Evolutionary conservation across 1,140 invertebrate species (phyloP).

Genomic region (Drosophila nebulosa): DNA sequence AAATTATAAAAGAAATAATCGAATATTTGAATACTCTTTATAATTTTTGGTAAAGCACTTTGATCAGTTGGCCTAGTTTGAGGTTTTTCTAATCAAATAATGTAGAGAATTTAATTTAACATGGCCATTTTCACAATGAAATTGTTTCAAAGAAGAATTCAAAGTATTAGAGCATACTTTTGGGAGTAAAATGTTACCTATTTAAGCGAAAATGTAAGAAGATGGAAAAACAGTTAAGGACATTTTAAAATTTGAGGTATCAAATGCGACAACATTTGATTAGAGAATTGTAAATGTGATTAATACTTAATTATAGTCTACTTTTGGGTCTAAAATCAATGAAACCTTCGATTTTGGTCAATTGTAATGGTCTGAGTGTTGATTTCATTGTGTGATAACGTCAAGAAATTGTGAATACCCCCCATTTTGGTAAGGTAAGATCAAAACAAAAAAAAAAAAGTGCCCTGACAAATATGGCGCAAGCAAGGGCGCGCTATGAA

Average conservation of each 20-base stretch:
- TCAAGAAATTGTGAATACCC: not conserved
- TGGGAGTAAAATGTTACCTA: not conserved
- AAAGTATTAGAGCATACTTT: not conserved
- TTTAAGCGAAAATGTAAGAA: too few relatives aligned
- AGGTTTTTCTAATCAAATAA: not conserved
- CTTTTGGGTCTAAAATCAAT: too few relatives aligned
- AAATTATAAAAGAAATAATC: slow-evolving; percentile 3
- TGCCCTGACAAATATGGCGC: not conserved
- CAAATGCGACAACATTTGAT: too few relatives aligned
- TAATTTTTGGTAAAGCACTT: too few relatives aligned
- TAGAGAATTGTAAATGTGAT: too few relatives aligned
- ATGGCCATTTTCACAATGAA: too few relatives aligned
- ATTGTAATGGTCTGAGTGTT: too few relatives aligned
- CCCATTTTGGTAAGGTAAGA: not conserved
- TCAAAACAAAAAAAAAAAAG: not conserved
- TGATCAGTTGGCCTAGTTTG: not conserved
- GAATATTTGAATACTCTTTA: not conserved
- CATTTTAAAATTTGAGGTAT: too few relatives aligned
- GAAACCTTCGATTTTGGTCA: too few relatives aligned
- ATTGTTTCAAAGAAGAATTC: not conserved
- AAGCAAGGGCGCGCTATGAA: slow-evolving; percentile 38
- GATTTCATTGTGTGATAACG: too few relatives aligned
- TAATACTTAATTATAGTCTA: too few relatives aligned
- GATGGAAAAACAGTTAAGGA: too few relatives aligned
- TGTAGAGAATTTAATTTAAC: not conserved